Evolutionary conservation across 2,888 invertebrate species (phyloP).

Genomic region (Schizotus pectinicornis): DNA sequence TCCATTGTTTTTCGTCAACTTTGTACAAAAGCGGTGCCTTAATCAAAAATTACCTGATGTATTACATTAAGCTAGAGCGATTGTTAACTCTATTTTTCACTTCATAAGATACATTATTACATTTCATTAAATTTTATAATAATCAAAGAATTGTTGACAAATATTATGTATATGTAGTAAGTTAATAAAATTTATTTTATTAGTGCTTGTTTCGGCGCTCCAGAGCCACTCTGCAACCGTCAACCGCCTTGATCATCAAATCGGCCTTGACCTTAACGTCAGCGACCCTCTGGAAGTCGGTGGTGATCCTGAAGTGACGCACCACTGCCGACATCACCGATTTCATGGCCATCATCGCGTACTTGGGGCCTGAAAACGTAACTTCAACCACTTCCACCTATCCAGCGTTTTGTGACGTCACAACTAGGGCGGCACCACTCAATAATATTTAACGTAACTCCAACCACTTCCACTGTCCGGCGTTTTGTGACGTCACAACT

Average conservation of each 20-base stretch:
- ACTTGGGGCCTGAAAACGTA: slow-evolving; percentile 52
- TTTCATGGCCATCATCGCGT: slow-evolving; percentile 59
- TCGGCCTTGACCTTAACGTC: slow-evolving; percentile 33
- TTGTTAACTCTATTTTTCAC: slow-evolving; percentile 19
- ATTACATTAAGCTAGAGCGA: slow-evolving; percentile 15
- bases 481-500: not conserved
- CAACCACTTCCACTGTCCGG: not conserved
- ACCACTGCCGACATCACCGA: slow-evolving; percentile 53
- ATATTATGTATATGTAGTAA: slow-evolving; percentile 23
- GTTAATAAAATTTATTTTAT: slow-evolving; percentile 30
- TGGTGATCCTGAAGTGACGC: slow-evolving; percentile 50
- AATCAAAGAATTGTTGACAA: slow-evolving; percentile 23
- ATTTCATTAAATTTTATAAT: slow-evolving; percentile 19
- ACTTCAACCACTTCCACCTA: not conserved
- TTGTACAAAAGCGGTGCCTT: slow-evolving; percentile 19
- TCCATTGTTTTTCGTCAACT: slow-evolving; percentile 7
- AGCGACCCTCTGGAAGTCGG: slow-evolving; percentile 38
- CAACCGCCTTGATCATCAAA: slow-evolving; percentile 5
- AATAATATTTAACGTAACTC: no score
- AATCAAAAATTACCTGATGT: slow-evolving; percentile 27
- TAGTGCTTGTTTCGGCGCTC: not conserved
- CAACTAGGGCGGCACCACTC: no score
- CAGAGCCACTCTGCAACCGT: not conserved
- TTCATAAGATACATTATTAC: slow-evolving; percentile 8
- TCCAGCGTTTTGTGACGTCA: not conserved